phyloP scores from a whole-genome alignment of 2,113 vertebrate genomes.

The Aix galericulata region DNA sequence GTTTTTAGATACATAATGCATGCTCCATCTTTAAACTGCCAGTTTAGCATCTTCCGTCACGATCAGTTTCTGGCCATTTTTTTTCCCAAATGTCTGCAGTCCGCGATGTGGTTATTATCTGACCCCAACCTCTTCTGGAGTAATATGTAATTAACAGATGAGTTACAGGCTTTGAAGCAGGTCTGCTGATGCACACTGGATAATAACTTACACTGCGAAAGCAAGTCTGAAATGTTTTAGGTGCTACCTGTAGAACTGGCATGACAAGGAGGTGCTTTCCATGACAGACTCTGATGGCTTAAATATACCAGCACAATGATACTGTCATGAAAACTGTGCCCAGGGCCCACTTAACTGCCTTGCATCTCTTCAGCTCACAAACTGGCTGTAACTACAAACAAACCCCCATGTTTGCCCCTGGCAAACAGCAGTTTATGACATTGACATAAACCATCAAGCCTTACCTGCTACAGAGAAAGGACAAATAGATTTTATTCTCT shows the following conservation, averaged over 20 bases:
- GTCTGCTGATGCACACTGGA: not conserved
- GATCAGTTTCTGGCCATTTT: not conserved
- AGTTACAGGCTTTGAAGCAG: not conserved
- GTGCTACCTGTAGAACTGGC: conserved; percentile 1
- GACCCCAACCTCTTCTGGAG: not conserved
- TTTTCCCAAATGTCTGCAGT: not conserved
- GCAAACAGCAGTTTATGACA: not conserved
- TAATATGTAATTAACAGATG: not conserved
- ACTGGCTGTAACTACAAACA: not conserved
- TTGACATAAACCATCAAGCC: not conserved
- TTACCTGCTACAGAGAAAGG: not conserved
- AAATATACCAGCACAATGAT: not conserved
- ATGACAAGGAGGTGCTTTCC: not conserved
- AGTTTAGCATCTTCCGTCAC: not conserved
- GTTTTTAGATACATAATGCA: not conserved
- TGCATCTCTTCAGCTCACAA: not conserved
- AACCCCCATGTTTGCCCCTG: not conserved
- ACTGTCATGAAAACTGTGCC: not conserved
- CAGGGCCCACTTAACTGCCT: not conserved
- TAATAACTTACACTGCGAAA: not conserved
- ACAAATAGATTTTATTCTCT: not conserved
- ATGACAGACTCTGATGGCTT: not conserved
- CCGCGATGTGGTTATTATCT: not conserved
- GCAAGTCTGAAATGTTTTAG: not conserved
- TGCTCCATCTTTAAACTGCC: not conserved